phyloP scores from a whole-genome alignment of 2,113 vertebrate species.

The Trachemys scripta region DNA sequence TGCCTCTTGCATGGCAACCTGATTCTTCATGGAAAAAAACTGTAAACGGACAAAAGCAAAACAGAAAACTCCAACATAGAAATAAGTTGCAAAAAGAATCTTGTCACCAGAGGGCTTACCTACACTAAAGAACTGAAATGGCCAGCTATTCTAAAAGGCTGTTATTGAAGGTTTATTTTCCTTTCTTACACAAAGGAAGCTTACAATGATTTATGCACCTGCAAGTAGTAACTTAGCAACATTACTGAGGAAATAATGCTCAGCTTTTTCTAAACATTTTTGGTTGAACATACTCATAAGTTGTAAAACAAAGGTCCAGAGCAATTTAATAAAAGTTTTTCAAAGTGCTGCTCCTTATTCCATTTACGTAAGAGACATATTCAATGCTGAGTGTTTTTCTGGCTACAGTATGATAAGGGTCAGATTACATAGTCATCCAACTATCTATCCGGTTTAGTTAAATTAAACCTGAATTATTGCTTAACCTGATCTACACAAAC shows the following conservation, averaged over 20 bases:
- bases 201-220: slow-evolving; percentile 65
- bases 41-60: neutral
- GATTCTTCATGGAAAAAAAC: neutral
- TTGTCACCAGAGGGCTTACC: neutral
- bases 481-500: neutral
- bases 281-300: slow-evolving; percentile 43
- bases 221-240: slow-evolving; percentile 69
- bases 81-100: neutral
- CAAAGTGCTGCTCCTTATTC: slow-evolving; percentile 17
- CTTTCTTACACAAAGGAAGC: slow-evolving; percentile 27
- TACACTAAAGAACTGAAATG: neutral
- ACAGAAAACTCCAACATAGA: neutral
- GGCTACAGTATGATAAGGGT: slow-evolving; percentile 18
- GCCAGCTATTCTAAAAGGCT: neutral
- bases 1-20: neutral
- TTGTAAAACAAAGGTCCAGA: slow-evolving; percentile 72
- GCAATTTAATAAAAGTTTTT: slow-evolving; percentile 48
- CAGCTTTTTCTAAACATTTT: slow-evolving; percentile 46
- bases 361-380: neutral
- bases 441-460: neutral
- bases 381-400: neutral
- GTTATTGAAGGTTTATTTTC: neutral
- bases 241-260: slow-evolving; percentile 33
- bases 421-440: neutral
- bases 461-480: neutral